Conservation (phyloP, 2,113 vertebrate species). For the Tragelaphus imberbis region DNA sequence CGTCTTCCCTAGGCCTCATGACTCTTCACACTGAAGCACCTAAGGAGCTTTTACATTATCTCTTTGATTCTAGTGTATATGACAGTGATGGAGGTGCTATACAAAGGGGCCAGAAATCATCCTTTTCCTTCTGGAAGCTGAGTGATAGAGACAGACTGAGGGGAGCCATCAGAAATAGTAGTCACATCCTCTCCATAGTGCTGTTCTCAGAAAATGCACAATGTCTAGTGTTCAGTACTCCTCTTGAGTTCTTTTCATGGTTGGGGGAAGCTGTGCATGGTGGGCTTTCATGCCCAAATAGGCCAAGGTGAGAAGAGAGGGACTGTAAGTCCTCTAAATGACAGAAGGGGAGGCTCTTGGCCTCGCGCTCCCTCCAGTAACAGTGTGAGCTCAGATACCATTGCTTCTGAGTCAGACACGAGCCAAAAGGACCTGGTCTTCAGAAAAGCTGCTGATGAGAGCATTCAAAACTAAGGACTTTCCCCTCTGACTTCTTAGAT, state of each 20-base stretch:
- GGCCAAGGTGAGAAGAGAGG: background rate
- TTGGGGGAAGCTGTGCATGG: background rate
- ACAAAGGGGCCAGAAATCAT: background rate
- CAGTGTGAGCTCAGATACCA: background rate
- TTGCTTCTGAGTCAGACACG: background rate
- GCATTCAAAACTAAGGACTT: background rate
- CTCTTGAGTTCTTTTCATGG: background rate
- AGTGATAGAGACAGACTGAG: background rate
- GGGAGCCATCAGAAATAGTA: background rate
- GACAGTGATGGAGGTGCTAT: background rate
- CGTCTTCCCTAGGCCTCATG: background rate
- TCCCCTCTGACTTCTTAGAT: background rate
- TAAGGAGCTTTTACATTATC: background rate
- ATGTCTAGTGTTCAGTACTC: background rate
- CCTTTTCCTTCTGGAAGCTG: conserved; percentile 12
- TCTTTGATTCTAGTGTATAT: background rate
- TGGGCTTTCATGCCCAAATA: background rate
- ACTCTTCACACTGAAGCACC: background rate
- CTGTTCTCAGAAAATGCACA: background rate
- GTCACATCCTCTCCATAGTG: background rate
- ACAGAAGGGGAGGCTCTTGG: background rate
- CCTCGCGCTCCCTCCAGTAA: background rate
- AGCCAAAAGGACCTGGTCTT: background rate
- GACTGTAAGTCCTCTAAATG: background rate
- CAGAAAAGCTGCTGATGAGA: background rate